Base-by-base conservation (phyloP, 2,888 invertebrate genomes). In the Caenorhabditis drosophilae region DNA sequence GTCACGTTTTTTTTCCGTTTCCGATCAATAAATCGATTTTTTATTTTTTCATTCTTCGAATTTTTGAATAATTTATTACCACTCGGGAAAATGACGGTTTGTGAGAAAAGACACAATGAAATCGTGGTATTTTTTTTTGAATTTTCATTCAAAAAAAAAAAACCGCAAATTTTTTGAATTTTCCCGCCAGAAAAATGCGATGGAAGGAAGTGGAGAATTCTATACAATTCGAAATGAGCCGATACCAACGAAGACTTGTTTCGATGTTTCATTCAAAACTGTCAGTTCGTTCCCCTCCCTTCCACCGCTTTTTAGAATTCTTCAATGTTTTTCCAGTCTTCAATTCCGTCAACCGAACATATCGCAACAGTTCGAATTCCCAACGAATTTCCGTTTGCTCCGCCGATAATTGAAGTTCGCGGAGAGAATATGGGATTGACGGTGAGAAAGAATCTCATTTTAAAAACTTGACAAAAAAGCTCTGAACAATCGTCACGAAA, bases 161-260 rank as follows among this genome's bases (percentile, higher is more conserved):
- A n/a, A n/a, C n/a, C n/a, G n/a, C n/a, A n/a, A n/a, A n/a, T n/a
- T n/a, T n/a, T n/a, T n/a, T n/a, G n/a, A n/a, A n/a, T n/a, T 34
- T 31, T 34, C 7, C 35, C 50, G 50, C 2, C 48, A 66, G 66
- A 15, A 34, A 1, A 16, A 18, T 22, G 66, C 46, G 0, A 20
- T 51, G 7, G 66, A 59, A 15, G 54, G 54, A n/a, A 34, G 35
- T 18, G 56, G 66, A 23, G 18, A 23, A 15, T 66, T 66, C 16
- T 66, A 66, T 26, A 15, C 27, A 34, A 49, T 66, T 4, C 25
- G 35, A 20, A 35, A 16, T 7, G 66, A 66, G 52, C 66, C 66
- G 36, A 25, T 42, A 3, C 66, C 66, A 41, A 51, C 66, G 11
- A 66, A 66, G 36, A 66, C 59, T 11, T 56, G 53, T 40, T 66